Conservation (phyloP, 2,888 invertebrate species). For the Ypsolopha scabrella region DNA sequence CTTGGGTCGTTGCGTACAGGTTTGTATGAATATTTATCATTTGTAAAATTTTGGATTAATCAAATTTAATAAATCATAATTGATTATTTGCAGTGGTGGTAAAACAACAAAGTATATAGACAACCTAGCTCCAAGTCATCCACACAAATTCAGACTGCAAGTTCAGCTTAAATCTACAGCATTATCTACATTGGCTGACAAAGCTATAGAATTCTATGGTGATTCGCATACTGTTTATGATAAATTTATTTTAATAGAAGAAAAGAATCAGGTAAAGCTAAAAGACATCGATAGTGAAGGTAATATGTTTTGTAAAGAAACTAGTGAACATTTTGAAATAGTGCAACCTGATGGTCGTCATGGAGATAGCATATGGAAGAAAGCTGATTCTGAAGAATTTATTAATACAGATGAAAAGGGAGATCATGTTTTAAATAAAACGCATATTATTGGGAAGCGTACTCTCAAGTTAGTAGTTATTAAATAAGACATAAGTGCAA, state of each 20-base stretch:
- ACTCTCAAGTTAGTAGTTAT: too few relatives aligned
- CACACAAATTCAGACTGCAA: constrained; percentile 58
- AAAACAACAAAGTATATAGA: constrained; percentile 46
- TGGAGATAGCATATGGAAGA: too few relatives aligned
- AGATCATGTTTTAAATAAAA: too few relatives aligned
- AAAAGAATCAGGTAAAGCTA: too few relatives aligned
- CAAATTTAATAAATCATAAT: neutral
- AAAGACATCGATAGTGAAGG: too few relatives aligned
- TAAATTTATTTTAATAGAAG: constrained; percentile 10
- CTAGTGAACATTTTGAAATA: too few relatives aligned
- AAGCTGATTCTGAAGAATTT: too few relatives aligned
- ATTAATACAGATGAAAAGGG: too few relatives aligned
- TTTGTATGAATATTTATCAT: constrained; percentile 9
- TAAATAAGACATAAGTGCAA: too few relatives aligned
- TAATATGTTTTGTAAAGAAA: too few relatives aligned
- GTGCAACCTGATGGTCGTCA: too few relatives aligned
- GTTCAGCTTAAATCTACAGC: constrained; percentile 32
- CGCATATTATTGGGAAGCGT: too few relatives aligned
- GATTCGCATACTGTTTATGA: constrained; percentile 22
- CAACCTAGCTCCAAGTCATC: constrained; percentile 54
- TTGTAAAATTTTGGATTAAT: neutral
- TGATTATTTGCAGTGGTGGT: constrained; percentile 43
- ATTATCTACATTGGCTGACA: constrained; percentile 22
- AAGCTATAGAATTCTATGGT: constrained; percentile 29
- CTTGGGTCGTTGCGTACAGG: constrained; percentile 49